Base-by-base conservation (phyloP, 2,113 vertebrate genomes). In the Elgaria multicarinata region DNA sequence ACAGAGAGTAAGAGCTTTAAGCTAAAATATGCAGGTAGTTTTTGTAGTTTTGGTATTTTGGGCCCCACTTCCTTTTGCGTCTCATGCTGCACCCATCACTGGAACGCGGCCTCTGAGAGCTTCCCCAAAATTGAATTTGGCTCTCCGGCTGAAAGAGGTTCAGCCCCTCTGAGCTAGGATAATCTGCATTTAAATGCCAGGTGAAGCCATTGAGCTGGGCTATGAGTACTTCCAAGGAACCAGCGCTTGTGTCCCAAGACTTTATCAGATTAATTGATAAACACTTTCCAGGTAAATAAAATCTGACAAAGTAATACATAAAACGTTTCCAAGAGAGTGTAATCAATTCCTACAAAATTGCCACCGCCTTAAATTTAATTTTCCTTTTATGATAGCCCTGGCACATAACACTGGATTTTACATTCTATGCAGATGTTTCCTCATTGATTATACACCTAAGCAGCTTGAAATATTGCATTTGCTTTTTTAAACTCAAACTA, bases 201-300 rank as follows among this genome's bases (percentile, higher is more conserved):
- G 6, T 26, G n/a, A 85, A 58, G 20, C 46, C 28, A 26, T n/a
- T 18, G 28, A 24, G 50, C 31, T 26, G n/a, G 62, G 22, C 31
- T 22, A 72, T 72, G 67, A 74, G 24, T 55, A 55, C 26, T 72
- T 50, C 76, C 76, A 53, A 78, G 18, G 18, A 78, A 46, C 22
- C 16, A 33, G 24, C 1, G 33, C n/a, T 14, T 50, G n/a, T 12
- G 26, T 91, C 69, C 82, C 16, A 72, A 83, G 67, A 87, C 83
- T 89, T 83, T 92, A 69, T 66, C 46, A 42, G 71, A 83, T 62
- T 81, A 64, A 77, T 89, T 87, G 16, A 1, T 89, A 50, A 84
- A 86, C 28, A 64, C 86, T 72, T 88, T 72, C 87, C 4, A 55
- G 36, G 84, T 91, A 86, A 69, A 86, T 9, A 74, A 92, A 87